Evolutionary conservation across 1,140 invertebrate species (phyloP), one percentile per base, ranked within the genome.

Genomic region (Cherax destructor): DNA sequence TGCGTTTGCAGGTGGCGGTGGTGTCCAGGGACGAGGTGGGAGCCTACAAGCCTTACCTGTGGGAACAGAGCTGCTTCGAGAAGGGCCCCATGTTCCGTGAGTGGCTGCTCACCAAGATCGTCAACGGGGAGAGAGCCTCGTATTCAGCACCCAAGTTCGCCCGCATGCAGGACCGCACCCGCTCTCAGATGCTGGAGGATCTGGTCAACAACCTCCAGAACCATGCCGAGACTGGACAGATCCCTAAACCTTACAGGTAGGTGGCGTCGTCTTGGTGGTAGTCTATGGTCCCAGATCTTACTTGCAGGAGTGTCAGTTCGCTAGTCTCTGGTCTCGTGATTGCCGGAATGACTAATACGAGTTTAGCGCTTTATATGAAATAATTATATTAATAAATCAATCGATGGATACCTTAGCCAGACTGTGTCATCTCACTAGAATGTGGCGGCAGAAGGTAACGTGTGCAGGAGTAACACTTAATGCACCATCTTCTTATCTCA

Each of bases 141-240:
- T 99, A 99, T 94, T 99, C 98, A 16, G 98, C 99, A 6, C 98
- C 98, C 0, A 99, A 99, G 95, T 99, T 99, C 94, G 98, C 98
- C 0, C 96, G 98, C 90, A 98, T 99, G 97, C 97, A 99, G 94
- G 98, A 99, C 94, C 95, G 98, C 83, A 99, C 98, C 0, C 95
- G 98, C 47, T 95, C 95, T 91, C 98, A 98, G 95, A 98, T 99
- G 98, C 95, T 99, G 30, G 98, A 99, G 94, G 98, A 99, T 94
- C 97, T 99, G 87, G 98, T 99, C 13, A 98, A 97, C 72, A 99
- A 99, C 95, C 94, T 99, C 91, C 97, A 98, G 90, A 99, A 99
- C 95, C 98, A 99, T 94, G 97, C 97, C 0, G 98, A 98, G 94
- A 99, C 98, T 52, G 98, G 98, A 77, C 98, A 99, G 95, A 99